These are phyloP conservation scores for Pipistrellus pipistrellus DNA, from an alignment of 2,797 vertebrate species.

Conservation along the genomic window DNA sequence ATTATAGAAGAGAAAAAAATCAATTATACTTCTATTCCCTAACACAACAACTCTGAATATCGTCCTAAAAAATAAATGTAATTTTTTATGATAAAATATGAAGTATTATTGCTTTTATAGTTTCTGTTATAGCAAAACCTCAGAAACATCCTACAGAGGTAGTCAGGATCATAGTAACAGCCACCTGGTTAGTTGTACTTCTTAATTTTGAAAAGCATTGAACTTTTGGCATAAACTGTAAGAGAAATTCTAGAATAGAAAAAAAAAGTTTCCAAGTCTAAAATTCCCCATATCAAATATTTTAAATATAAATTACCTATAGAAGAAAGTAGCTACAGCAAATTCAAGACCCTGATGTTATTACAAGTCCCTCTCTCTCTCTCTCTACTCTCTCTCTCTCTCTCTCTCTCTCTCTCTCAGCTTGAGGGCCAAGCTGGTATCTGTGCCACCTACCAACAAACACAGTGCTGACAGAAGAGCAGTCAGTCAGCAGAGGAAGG, in stretches of 20 bases:
- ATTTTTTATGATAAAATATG: background rate
- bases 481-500: too few species aligned
- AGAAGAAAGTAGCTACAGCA: background rate
- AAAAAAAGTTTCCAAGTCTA: background rate
- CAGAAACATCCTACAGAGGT: background rate
- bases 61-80: background rate
- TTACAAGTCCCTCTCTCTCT: background rate
- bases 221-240: background rate
- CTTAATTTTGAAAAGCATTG: constrained; percentile 11
- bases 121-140: background rate
- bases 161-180: background rate
- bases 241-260: constrained; percentile 3
- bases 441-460: too few species aligned
- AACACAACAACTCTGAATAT: background rate
- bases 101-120: background rate
- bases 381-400: too few species aligned
- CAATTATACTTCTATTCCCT: background rate
- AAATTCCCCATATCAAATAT: background rate
- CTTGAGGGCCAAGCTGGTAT: too few species aligned
- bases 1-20: constrained; percentile 6
- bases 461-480: too few species aligned
- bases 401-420: too few species aligned
- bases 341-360: background rate
- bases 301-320: constrained; percentile 21
- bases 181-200: background rate